Conservation (phyloP, 2,888 invertebrate genomes). For the Arenicola marina region DNA sequence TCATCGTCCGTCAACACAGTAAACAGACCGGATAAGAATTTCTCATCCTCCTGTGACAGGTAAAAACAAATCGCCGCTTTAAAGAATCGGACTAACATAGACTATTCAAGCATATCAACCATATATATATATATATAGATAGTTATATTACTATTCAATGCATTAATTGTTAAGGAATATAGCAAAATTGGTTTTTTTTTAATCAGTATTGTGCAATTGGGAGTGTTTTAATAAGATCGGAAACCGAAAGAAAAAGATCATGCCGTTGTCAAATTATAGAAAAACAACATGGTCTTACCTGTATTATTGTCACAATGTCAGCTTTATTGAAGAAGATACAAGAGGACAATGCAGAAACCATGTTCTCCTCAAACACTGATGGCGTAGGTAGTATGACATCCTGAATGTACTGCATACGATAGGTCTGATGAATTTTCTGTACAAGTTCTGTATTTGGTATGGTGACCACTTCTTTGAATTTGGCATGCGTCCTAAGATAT, state of each 20-base stretch:
- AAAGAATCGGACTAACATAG: no score
- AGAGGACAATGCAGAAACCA: constrained; percentile 95
- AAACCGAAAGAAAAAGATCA: no score
- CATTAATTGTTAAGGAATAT: no score
- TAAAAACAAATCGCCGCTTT: no score
- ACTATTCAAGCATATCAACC: no score
- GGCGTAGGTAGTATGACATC: constrained; percentile 99
- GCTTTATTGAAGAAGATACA: constrained; percentile 99
- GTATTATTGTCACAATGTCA: constrained; percentile 96
- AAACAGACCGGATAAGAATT: constrained; percentile 93
- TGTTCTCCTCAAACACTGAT: constrained; percentile 98
- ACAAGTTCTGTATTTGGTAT: constrained; percentile 92
- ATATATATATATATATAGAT: no score
- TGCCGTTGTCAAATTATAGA: no score
- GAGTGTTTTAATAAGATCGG: no score
- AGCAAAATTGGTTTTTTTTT: no score
- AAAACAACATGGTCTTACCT: no score
- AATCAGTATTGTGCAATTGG: no score
- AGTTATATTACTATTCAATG: no score
- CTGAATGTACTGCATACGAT: constrained; percentile 96
- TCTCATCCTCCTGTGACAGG: constrained; percentile 85
- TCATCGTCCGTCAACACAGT: constrained; percentile 87
- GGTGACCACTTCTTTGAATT: constrained; percentile 74
- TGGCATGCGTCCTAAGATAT: constrained; percentile 89
- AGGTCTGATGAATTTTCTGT: constrained; percentile 99